These are phyloP conservation scores for Drosophila orosa DNA, from an alignment of 1,140 invertebrate species.

Conservation along the genomic window DNA sequence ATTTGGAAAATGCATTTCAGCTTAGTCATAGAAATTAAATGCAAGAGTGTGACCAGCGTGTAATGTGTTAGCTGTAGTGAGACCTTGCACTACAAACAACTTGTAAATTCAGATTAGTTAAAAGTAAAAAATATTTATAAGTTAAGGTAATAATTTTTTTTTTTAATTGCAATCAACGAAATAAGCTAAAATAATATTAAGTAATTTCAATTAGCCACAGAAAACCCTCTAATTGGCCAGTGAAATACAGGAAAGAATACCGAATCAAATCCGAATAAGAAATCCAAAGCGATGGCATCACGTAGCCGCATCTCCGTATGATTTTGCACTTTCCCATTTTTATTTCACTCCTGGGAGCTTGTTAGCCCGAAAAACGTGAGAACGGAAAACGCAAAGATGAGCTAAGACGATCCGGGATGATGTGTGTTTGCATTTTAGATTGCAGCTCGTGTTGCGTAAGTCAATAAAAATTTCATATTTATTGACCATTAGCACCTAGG, in stretches of 20 bases:
- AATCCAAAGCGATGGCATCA: slow-evolving; percentile 51
- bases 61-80: background rate
- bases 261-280: background rate
- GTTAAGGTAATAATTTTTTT: no score
- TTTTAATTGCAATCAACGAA: background rate
- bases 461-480: slow-evolving; percentile 81
- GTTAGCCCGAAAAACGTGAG: slow-evolving; percentile 72
- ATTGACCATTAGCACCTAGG: slow-evolving; percentile 79
- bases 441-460: slow-evolving; percentile 66
- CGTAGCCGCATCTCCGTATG: slow-evolving; percentile 64
- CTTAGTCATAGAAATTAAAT: background rate
- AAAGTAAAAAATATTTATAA: background rate
- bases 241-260: background rate
- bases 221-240: slow-evolving; percentile 57
- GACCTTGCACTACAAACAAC: background rate
- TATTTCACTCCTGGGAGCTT: slow-evolving; percentile 80
- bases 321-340: slow-evolving; percentile 74
- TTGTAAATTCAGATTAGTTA: background rate
- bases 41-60: background rate
- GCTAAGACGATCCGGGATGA: slow-evolving; percentile 38
- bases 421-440: slow-evolving; percentile 76
- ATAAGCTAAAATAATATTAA: background rate
- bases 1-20: background rate
- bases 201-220: slow-evolving; percentile 11
- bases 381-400: slow-evolving; percentile 28